Percentiles rank a stretch among this genome's conserved stretches.
These are phyloP conservation scores for Suncus etruscus DNA, from an alignment of 2,113 vertebrate genomes.

Conservation along the genomic window DNA sequence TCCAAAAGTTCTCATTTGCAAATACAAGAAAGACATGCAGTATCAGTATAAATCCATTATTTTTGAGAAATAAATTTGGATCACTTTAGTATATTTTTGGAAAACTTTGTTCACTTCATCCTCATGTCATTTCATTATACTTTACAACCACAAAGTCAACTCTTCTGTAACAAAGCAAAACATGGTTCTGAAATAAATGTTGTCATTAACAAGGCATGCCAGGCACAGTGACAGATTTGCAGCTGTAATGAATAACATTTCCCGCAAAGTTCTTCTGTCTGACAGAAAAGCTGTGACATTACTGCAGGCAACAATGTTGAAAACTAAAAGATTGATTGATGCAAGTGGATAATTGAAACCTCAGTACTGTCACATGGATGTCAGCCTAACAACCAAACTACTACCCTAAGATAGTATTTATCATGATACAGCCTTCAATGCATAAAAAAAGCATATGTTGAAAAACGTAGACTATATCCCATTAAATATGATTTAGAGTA, in stretches of 20 bases:
- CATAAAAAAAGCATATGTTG: slow-evolving; percentile 66
- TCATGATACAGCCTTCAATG: slow-evolving; percentile 79
- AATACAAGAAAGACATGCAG: slow-evolving; percentile 27
- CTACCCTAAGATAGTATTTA: slow-evolving; percentile 84
- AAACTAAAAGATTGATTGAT: slow-evolving; percentile 90
- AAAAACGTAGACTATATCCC: slow-evolving; percentile 77
- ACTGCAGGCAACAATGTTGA: slow-evolving; percentile 88
- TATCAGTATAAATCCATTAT: slow-evolving; percentile 68
- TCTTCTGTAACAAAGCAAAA: slow-evolving; percentile 90
- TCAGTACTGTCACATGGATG: slow-evolving; percentile 85
- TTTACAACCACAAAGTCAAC: slow-evolving; percentile 90
- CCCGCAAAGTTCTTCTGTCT: slow-evolving; percentile 89
- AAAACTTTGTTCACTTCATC: slow-evolving; percentile 90
- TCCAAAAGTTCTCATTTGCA: neutral
- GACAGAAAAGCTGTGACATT: slow-evolving; percentile 91
- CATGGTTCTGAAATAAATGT: slow-evolving; percentile 90
- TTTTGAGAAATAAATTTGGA: slow-evolving; percentile 82
- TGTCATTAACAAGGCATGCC: slow-evolving; percentile 91
- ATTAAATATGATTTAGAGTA: slow-evolving; percentile 65
- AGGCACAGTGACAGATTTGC: slow-evolving; percentile 90
- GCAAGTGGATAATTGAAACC: slow-evolving; percentile 89
- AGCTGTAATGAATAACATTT: slow-evolving; percentile 92
- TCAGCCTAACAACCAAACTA: slow-evolving; percentile 85
- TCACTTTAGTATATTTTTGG: slow-evolving; percentile 87
- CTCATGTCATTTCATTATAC: slow-evolving; percentile 91